Evolutionary conservation across 1,140 invertebrate species (phyloP).

Genomic region (Microplitis demolitor): DNA sequence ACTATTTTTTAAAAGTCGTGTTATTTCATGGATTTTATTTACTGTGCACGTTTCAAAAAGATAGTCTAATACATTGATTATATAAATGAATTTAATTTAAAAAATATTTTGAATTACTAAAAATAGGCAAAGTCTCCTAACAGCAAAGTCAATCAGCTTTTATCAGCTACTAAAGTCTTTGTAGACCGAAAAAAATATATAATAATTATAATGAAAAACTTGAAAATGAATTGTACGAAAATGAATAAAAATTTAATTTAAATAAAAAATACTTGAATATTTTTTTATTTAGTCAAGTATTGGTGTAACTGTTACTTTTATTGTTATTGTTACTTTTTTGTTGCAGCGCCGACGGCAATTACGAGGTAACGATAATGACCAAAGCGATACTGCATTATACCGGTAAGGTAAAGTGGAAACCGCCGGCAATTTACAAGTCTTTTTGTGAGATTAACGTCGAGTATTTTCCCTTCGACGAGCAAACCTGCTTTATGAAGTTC

Average conservation of each 20-base stretch:
- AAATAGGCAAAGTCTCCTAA: no score
- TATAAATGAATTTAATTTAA: no score
- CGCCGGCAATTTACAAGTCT: constrained; percentile 97
- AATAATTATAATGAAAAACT: no score
- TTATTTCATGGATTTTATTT: no score
- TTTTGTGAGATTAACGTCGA: constrained; percentile 97
- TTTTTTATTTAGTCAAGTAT: background rate
- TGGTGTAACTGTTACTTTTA: background rate
- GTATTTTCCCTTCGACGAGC: constrained; percentile 96
- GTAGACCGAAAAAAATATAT: background rate
- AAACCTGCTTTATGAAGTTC: constrained; percentile 97
- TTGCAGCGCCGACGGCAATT: constrained; percentile 94
- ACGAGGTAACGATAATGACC: constrained; percentile 97
- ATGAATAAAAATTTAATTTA: no score
- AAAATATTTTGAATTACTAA: no score
- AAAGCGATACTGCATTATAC: constrained; percentile 90
- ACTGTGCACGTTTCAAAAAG: no score
- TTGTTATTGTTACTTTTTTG: constrained; percentile 33
- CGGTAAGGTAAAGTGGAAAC: constrained; percentile 95
- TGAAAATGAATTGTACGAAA: background rate
- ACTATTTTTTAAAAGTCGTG: no score
- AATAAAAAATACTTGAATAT: no score
- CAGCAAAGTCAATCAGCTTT: no score
- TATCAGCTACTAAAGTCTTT: background rate
- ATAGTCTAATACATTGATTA: no score